phyloP scores from a whole-genome alignment of 2,113 vertebrate genomes.

The Tragelaphus scriptus region DNA sequence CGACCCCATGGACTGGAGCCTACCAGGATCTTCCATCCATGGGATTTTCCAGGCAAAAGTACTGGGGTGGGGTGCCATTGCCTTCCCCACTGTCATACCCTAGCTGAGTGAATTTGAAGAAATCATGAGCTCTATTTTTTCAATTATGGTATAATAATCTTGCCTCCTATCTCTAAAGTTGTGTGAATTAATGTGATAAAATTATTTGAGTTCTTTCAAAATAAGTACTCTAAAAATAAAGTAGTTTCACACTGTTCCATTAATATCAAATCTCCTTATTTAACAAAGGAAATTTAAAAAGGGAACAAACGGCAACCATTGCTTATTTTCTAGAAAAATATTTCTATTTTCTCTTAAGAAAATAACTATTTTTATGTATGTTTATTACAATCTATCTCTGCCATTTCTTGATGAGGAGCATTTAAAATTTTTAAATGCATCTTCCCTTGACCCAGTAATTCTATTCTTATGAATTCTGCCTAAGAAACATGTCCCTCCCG shows the following conservation, averaged over 20 bases:
- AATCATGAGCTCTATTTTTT: background rate
- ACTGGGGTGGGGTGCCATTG: too few species aligned
- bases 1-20: too few species aligned
- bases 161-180: background rate
- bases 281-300: background rate
- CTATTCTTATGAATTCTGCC: background rate
- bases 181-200: background rate
- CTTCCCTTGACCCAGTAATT: background rate
- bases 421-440: background rate
- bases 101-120: background rate
- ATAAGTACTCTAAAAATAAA: background rate
- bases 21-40: too few species aligned
- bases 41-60: too few species aligned
- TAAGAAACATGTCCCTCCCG: background rate
- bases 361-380: background rate
- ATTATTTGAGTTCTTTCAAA: conserved; percentile 17
- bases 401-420: background rate
- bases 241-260: background rate
- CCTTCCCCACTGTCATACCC: background rate
- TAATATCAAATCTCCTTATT: background rate
- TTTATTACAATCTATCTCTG: background rate
- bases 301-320: background rate
- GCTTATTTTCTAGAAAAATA: background rate
- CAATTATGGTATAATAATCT: background rate
- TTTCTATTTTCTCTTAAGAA: background rate